These are phyloP conservation scores for Spongia lamella DNA, from an alignment of 37 sponge, comb jelly and placozoan genomes.

Conservation along the genomic window DNA sequence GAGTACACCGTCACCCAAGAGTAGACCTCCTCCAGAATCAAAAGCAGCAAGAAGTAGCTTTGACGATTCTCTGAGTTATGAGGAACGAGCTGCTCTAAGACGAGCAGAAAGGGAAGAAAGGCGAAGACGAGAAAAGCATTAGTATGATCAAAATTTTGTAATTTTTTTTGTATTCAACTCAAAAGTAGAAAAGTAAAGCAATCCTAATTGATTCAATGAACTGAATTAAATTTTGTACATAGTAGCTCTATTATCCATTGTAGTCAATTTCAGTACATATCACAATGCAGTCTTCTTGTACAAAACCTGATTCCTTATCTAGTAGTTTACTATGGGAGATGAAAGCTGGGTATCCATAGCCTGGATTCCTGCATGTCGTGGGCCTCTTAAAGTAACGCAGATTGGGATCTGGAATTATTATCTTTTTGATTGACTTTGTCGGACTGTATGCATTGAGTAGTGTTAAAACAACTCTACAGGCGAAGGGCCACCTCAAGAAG, in stretches of 20 bases:
- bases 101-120: conserved; percentile 69
- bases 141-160: too few species aligned
- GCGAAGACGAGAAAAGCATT: conserved; percentile 44
- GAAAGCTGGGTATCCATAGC: conserved; percentile 71
- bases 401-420: conserved; percentile 55
- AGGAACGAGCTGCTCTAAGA: conserved; percentile 64
- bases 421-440: conserved; percentile 26
- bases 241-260: too few species aligned
- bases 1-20: too few species aligned
- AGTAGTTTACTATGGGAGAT: conserved; percentile 32
- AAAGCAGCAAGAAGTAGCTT: not conserved
- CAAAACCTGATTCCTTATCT: conserved; percentile 36
- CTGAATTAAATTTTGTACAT: too few species aligned
- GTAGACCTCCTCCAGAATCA: too few species aligned
- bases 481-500: conserved; percentile 76
- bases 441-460: conserved; percentile 41
- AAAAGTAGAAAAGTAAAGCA: too few species aligned
- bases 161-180: too few species aligned
- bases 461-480: conserved; percentile 39
- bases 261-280: conserved; percentile 19
- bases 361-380: conserved; percentile 39
- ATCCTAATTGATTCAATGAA: too few species aligned
- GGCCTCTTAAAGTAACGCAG: conserved; percentile 64
- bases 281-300: conserved; percentile 40
- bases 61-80: conserved; percentile 39